Base-by-base conservation (phyloP, 2,888 invertebrate species). In the Prenolepis imparis region DNA sequence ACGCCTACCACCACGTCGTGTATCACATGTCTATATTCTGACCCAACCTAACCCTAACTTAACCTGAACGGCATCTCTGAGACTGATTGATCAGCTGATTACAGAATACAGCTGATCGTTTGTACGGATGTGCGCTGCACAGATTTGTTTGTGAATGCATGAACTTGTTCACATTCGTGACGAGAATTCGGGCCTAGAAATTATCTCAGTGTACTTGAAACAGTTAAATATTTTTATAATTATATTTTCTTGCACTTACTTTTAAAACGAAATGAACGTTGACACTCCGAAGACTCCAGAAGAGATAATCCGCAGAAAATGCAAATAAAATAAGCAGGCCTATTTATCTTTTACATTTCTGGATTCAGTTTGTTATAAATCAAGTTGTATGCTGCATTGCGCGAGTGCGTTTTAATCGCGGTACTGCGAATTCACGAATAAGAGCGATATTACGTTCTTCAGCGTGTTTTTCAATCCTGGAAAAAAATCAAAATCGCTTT, bases 81-180 rank as follows among this genome's bases (percentile, higher is more conserved):
- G 41, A 61, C 12, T 21, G 15, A 21, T 2, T 24, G 67, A 52
- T 75, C 75, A 75, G 75, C 67, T 75, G 75, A 75, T 75, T 3
- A 18, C 18, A 8, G 52, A 24, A 24, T 52, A 9, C 73, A 78
- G 44, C 74, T 74, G 74, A 80, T 80, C 18, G 2, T 44, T 72
- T 41, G 73, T 41, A 70, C 5, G 32, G 6, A 36, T 36, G 55
- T 15, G 21, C 1, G 41, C 24, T 15, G 21, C 0, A 61, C 24
- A 28, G n/a, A 52, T 52, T 39, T 24, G 8, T 3, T n/a, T 15
- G 9, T 8, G 15, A 1, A 44, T 68, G 2, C 61, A 32, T 48
- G 18, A 32, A 61, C 21, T 21, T 57, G 8, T 52, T 52, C 8
- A 52, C 8, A 52, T 52, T 8, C 2, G 63, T 63, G n/a, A 36